Percentiles rank a stretch among this genome's conserved stretches.
Conservation (phyloP, 2,888 invertebrate species). For the Cryptus viduatorius region DNA sequence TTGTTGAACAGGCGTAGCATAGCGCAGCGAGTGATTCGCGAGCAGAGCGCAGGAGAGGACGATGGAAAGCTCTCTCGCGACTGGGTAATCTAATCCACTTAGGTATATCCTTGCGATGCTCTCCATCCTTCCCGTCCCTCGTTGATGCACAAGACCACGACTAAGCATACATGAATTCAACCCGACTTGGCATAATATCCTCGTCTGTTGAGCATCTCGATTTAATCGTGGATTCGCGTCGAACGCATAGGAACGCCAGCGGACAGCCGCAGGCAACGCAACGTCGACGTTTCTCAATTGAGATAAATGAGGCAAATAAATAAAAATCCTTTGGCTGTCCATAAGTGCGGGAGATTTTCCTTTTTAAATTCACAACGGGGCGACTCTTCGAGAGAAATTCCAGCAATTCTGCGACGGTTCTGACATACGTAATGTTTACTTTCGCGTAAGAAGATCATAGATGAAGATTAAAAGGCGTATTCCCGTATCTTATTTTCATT, state of each 20-base stretch:
- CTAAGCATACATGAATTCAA: conserved; percentile 40
- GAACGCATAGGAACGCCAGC: conserved; percentile 12
- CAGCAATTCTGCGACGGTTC: background rate
- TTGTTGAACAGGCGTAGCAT: conserved; percentile 16
- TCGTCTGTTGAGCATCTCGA: conserved; percentile 51
- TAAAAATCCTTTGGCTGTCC: background rate
- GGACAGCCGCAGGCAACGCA: conserved; percentile 24
- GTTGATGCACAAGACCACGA: conserved; percentile 16
- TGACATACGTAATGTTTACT: background rate
- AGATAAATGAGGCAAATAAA: conserved; percentile 13
- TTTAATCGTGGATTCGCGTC: conserved; percentile 57
- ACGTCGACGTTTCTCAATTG: conserved; percentile 19
- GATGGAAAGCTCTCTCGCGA: conserved; percentile 40
- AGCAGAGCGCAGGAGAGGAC: conserved; percentile 29
- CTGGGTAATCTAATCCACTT: conserved; percentile 62
- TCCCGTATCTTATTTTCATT: background rate
- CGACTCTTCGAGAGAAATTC: background rate
- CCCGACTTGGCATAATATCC: conserved; percentile 59
- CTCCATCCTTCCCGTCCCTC: conserved; percentile 19
- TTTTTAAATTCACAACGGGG: conserved; percentile 11
- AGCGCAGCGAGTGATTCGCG: background rate
- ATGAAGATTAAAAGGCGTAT: background rate
- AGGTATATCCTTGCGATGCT: conserved; percentile 33
- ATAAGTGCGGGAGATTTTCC: background rate
- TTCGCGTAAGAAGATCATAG: background rate